Evolutionary conservation across 2,888 invertebrate genomes (phyloP), one percentile per base, ranked within the genome.

Genomic region (Lasioglossum villosulum): DNA sequence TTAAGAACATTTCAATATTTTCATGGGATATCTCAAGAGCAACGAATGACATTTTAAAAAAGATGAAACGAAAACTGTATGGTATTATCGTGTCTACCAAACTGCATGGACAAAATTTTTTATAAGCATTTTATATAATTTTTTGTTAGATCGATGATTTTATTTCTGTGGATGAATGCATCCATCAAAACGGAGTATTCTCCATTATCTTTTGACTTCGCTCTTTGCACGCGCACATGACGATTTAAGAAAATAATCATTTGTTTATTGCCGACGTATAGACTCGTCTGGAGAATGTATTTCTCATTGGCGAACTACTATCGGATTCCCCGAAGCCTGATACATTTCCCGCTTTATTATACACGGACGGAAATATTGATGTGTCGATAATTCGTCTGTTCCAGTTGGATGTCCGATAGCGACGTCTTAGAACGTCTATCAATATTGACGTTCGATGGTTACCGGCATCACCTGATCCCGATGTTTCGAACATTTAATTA

Each of bases 401-500:
- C 68, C 52, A 27, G 70, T 78, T 56, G 52, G 16, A 16, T 16
- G 27, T 14, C 23, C 37, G 27, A 34, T 63, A 27, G 19, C n/a
- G 19, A 63, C 34, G 71, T 66, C 48, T 39, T 52, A 45, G 56
- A 56, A 8, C 71, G 37, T 52, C 34, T 56, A 37, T 77, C 72
- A 73, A 78, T 72, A 70, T 23, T 56, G n/a, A 56, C 63, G 39
- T 42, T 19, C 37, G 42, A 80, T 23, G 63, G 71, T 82, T 84
- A 74, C 74, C 63, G 75, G 59, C 81, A 80, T 73, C 68, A 34
- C 66, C 52, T 42, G 87, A 89, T 76, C 70, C n/a, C 30, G 16
- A 30, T 74, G 72, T 87, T 81, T 86, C 70, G 72, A 78, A 80
- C 78, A 68, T 83, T 85, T 75, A 83, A 87, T 89, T 79, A 73